Base-by-base conservation (phyloP, 2,888 invertebrate species). In the Plebejus anna region DNA sequence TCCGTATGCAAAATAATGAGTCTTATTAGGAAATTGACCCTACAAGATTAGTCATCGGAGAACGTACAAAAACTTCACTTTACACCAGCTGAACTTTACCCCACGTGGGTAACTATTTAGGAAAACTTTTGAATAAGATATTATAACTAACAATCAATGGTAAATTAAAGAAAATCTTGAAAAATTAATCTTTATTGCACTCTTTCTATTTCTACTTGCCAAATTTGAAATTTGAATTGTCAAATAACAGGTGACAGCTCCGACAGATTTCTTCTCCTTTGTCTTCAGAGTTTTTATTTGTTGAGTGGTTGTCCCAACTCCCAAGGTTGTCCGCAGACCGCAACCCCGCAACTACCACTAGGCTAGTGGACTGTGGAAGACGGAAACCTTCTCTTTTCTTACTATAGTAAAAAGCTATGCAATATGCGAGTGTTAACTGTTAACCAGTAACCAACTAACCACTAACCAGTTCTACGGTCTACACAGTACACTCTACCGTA, bases 41-140 rank as follows among this genome's bases (percentile, higher is more conserved):
- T 76, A 76, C 55, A 78, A 78, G 78, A 81, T 82, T 81, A 82
- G 81, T 82, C 82, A 82, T 78, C 77, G 75, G 70, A 51, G 72
- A 66, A 66, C 11, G 32, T 36, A 32, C 66, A 32, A 66, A 66
- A 32, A 28, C 32, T 6, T 32, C 51, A 47, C 42, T 42, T n/a
- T 11, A 42, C 16, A 72, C 16, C 66, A 36, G 6, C 66, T 66
- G 32, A 61, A 61, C 16, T 66, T 66, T 66, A 32, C 11, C 13
- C 22, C 32, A 66, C 32, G 32, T 32, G 32, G 66, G 32, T 13
- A 36, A 13, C 4, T 66, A 32, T 32, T 13, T 16, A 66, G 13
- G 16, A 13, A 13, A 16, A 36, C 13, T 28, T 11, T 28, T 9
- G 61, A 61, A 61, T 11, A 5, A 5, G 16, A 13, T 36, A 66